Conservation (phyloP, 2,113 vertebrate genomes). For the Epinephelus fuscoguttatus region DNA sequence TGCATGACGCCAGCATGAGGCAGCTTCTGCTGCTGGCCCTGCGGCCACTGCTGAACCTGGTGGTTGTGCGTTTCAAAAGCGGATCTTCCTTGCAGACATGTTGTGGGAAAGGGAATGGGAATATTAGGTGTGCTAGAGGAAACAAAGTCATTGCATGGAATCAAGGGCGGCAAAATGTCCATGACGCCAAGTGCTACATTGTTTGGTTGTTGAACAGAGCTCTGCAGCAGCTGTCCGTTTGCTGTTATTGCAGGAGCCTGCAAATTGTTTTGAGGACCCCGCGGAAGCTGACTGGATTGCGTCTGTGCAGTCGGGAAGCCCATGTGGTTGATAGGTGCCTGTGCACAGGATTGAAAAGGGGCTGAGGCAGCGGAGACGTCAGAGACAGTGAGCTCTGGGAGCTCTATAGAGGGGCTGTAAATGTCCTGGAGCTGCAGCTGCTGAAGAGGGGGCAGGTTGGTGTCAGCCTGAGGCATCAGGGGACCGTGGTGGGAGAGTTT, state of each 20-base stretch:
- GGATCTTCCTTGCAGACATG: constrained; percentile 33
- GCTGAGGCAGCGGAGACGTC: background rate
- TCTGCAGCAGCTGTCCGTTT: constrained; percentile 37
- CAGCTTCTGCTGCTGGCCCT: constrained; percentile 53
- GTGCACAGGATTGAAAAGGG: constrained; percentile 48
- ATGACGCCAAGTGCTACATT: background rate
- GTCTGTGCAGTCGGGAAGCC: background rate
- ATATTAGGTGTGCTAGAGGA: constrained; percentile 1
- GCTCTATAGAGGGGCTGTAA: constrained; percentile 67
- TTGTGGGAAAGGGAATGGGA: constrained; percentile 27
- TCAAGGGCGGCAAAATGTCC: constrained; percentile 45
- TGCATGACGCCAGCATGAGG: constrained; percentile 36
- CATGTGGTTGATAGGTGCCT: constrained; percentile 8
- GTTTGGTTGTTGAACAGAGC: constrained; percentile 10
- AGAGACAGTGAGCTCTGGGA: constrained; percentile 60
- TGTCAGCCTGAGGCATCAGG: background rate
- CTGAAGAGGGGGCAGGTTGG: constrained; percentile 35
- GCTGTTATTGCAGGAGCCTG: constrained; percentile 20
- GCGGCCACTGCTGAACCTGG: constrained; percentile 49
- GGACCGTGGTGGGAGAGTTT: constrained; percentile 38
- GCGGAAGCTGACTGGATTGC: constrained; percentile 18
- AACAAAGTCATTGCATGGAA: constrained; percentile 61
- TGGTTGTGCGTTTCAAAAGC: constrained; percentile 21
- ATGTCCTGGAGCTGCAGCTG: constrained; percentile 76
- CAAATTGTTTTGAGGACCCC: constrained; percentile 23